Conservation (phyloP, 2,888 invertebrate genomes). For the Ochropacha duplaris region DNA sequence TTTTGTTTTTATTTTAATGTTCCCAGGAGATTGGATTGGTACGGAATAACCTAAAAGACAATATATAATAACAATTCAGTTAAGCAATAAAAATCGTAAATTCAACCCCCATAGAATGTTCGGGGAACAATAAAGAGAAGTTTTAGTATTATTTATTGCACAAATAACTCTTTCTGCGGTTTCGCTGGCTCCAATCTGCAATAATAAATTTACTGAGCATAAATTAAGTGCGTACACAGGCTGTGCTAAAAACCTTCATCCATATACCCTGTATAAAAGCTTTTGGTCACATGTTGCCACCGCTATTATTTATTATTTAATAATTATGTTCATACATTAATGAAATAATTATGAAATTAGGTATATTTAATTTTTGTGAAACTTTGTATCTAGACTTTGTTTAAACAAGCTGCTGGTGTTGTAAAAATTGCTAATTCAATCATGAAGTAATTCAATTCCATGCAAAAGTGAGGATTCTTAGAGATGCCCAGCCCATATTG, state of each 20-base stretch:
- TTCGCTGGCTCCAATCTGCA: conserved; percentile 46
- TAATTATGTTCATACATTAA: not conserved
- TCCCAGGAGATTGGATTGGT: too few relatives aligned
- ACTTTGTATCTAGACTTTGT: not conserved
- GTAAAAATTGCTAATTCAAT: too few relatives aligned
- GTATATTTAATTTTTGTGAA: not conserved
- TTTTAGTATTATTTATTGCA: conserved; percentile 49
- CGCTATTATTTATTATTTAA: conserved; percentile 1
- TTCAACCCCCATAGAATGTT: conserved; percentile 3
- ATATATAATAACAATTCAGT: conserved; percentile 1
- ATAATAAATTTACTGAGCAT: conserved; percentile 55
- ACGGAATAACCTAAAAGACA: too few relatives aligned
- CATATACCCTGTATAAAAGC: conserved; percentile 22
- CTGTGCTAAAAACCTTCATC: conserved; percentile 38
- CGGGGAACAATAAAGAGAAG: conserved; percentile 31
- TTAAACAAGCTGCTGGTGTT: too few relatives aligned
- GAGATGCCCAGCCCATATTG: too few relatives aligned
- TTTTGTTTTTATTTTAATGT: too few relatives aligned
- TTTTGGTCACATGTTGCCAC: conserved; percentile 17
- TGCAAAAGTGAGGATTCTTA: too few relatives aligned
- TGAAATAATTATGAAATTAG: not conserved
- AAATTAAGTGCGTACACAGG: conserved; percentile 51
- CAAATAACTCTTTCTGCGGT: conserved; percentile 57
- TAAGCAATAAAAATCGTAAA: conserved; percentile 2
- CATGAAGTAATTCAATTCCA: too few relatives aligned